Conservation (phyloP, 2,113 vertebrate species). For the Todiramphus saurophagus region DNA sequence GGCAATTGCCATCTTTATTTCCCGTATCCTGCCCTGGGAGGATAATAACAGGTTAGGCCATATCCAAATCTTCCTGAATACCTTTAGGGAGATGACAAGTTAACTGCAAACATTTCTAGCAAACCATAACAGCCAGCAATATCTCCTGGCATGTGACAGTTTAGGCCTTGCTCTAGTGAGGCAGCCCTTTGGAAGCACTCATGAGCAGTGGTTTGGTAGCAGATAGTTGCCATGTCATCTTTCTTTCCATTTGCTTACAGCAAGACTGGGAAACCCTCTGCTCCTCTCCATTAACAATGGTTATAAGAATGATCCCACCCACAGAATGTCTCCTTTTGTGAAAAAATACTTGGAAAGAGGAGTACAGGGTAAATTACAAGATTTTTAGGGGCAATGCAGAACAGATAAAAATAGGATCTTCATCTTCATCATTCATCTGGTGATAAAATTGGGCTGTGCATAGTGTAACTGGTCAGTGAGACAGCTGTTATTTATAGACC, state of each 20-base stretch:
- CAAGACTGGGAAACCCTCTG: not conserved
- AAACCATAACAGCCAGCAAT: not conserved
- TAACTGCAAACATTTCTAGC: not conserved
- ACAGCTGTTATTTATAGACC: not conserved
- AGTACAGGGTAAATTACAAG: not conserved
- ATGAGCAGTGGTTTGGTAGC: not conserved
- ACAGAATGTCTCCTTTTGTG: not conserved
- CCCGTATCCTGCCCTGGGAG: not conserved
- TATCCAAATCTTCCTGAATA: constrained; percentile 2
- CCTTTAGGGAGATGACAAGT: not conserved
- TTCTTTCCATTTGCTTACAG: not conserved
- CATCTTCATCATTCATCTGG: not conserved
- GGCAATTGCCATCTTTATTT: constrained; percentile 22
- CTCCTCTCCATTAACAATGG: not conserved
- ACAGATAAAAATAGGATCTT: not conserved
- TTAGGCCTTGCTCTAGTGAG: not conserved
- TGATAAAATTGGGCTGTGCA: not conserved
- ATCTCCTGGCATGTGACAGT: not conserved
- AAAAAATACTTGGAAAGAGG: not conserved
- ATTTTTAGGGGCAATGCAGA: not conserved
- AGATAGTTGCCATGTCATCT: not conserved
- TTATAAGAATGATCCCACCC: not conserved
- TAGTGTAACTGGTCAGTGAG: not conserved
- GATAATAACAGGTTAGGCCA: not conserved
- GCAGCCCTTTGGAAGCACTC: not conserved